Percentiles rank a stretch among this genome's conserved stretches.
These are phyloP conservation scores for Saccopteryx leptura DNA, from an alignment of 2,113 vertebrate genomes.

Conservation along the genomic window DNA sequence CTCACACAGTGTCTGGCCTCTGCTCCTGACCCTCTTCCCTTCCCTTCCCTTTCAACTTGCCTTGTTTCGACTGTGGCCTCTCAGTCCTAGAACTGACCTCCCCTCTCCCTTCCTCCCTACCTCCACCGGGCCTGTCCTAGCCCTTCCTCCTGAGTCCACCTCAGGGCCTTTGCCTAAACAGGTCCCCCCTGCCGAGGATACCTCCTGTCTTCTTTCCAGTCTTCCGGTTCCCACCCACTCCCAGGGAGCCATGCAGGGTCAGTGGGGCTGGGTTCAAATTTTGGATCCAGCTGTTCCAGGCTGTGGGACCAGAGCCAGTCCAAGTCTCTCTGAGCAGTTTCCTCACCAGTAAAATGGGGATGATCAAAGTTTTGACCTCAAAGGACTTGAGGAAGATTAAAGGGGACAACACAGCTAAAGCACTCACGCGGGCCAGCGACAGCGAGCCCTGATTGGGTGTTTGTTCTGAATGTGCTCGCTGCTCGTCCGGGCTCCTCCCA, in stretches of 20 bases:
- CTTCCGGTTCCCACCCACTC: neutral
- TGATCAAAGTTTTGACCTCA: neutral
- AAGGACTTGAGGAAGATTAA: neutral
- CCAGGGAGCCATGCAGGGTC: rapidly evolving
- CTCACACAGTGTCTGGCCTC: neutral
- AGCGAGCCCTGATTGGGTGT: rapidly evolving
- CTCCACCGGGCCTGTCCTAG: neutral
- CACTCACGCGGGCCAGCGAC: rapidly evolving
- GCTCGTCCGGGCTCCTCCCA: neutral
- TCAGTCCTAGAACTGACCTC: neutral
- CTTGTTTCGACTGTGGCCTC: neutral
- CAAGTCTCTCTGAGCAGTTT: neutral
- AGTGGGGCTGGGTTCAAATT: no score
- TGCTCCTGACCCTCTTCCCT: neutral
- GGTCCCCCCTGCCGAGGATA: neutral
- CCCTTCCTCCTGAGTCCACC: neutral
- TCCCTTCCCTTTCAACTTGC: neutral
- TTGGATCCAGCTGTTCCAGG: neutral
- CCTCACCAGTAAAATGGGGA: neutral
- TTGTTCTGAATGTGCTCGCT: neutral
- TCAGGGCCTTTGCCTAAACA: neutral
- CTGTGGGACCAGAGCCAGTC: neutral
- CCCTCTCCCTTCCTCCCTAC: no score
- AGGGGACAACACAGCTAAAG: neutral
- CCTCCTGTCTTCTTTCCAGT: rapidly evolving